A percentile compares a stretch with the other conserved stretches of the same genome.
phyloP scores from a whole-genome alignment of 2,797 vertebrate species.

The Jordanella pulchra region DNA sequence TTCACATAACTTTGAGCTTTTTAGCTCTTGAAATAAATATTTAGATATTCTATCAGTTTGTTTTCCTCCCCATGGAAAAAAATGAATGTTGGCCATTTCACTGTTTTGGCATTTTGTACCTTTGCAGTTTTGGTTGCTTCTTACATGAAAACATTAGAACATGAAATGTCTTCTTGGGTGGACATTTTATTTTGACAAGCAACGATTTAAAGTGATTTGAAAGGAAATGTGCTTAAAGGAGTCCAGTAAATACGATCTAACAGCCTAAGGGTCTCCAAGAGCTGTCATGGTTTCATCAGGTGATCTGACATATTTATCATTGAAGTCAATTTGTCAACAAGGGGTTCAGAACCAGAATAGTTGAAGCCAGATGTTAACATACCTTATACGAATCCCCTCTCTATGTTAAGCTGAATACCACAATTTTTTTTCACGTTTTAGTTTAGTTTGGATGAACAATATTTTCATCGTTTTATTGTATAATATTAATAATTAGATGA shows the following conservation, averaged over 20 bases:
- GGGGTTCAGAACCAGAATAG: too few species aligned
- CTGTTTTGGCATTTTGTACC: background rate
- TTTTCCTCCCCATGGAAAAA: background rate
- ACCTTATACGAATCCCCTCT: too few species aligned
- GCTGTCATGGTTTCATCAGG: background rate
- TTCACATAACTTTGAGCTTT: slow-evolving; percentile 35
- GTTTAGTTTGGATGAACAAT: too few species aligned
- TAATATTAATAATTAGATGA: too few species aligned
- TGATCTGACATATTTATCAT: background rate
- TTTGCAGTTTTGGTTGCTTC: background rate
- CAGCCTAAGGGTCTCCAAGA: background rate
- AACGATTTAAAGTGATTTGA: background rate
- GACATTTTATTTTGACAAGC: background rate
- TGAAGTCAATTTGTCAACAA: background rate
- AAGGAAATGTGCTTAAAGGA: background rate
- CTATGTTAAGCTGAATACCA: too few species aligned
- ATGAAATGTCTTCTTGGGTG: background rate
- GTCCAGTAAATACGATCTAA: background rate
- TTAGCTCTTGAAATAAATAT: slow-evolving; percentile 39
- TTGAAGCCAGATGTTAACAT: too few species aligned
- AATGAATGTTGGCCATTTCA: background rate
- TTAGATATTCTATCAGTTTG: slow-evolving; percentile 9
- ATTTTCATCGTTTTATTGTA: too few species aligned
- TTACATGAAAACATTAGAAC: background rate
- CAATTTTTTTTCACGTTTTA: too few species aligned